Evolutionary conservation across 2,888 invertebrate genomes (phyloP).

Genomic region (Aradus depressus): DNA sequence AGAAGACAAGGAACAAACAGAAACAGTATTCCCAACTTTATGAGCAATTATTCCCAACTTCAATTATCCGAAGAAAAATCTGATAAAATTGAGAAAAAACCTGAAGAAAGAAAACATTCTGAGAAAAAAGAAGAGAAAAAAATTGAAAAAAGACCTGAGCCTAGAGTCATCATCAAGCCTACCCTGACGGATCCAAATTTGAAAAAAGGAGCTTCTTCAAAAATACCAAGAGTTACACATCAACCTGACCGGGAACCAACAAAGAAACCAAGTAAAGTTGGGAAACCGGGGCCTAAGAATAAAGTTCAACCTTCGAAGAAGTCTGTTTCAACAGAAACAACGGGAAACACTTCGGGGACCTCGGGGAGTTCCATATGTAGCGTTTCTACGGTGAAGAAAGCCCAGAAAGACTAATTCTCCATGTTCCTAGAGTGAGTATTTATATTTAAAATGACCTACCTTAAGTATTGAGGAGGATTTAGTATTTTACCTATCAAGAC

Average conservation of each 20-base stretch:
- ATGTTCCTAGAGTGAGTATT: neutral
- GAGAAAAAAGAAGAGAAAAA: slow-evolving; percentile 27
- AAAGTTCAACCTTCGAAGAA: slow-evolving; percentile 29
- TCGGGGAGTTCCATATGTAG: slow-evolving; percentile 22
- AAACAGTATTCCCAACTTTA: slow-evolving; percentile 24
- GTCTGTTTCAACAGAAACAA: slow-evolving; percentile 26
- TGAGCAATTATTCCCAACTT: slow-evolving; percentile 34
- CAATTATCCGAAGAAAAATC: slow-evolving; percentile 33
- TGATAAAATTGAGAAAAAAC: too few species aligned
- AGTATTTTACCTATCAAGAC: too few species aligned
- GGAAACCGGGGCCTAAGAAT: slow-evolving; percentile 21
- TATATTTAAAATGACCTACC: neutral
- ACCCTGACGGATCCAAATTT: slow-evolving; percentile 37
- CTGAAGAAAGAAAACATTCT: slow-evolving; percentile 26
- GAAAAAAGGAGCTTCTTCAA: slow-evolving; percentile 25
- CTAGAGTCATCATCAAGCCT: slow-evolving; percentile 51
- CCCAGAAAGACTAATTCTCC: neutral
- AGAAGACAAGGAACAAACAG: slow-evolving; percentile 36
- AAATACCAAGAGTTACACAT: slow-evolving; percentile 28
- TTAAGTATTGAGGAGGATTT: too few species aligned
- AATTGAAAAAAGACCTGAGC: slow-evolving; percentile 37
- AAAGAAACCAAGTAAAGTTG: slow-evolving; percentile 14
- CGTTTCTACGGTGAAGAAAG: slow-evolving; percentile 21
- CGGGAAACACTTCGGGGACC: slow-evolving; percentile 16
- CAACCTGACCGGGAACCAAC: slow-evolving; percentile 20